Percentiles rank a stretch among this genome's conserved stretches.
These are phyloP conservation scores for Stichopus chloronotus DNA, from an alignment of 35 echinoderm and acorn worm species.

Conservation along the genomic window DNA sequence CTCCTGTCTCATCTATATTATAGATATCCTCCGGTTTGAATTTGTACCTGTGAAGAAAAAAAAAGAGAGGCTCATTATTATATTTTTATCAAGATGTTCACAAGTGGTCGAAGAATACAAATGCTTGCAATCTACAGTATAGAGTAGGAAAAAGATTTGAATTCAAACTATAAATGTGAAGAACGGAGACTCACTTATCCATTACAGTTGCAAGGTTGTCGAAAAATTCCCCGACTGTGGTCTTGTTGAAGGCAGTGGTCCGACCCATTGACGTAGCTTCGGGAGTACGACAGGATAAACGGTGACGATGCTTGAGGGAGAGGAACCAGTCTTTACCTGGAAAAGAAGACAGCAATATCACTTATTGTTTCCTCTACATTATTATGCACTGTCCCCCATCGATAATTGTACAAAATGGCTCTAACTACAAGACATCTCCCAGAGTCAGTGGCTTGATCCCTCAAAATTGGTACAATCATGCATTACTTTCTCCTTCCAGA, in stretches of 20 bases:
- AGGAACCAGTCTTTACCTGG: not conserved
- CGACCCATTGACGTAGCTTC: conserved; percentile 66
- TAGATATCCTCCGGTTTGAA: not conserved
- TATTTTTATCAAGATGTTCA: not conserved
- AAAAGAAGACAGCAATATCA: not conserved
- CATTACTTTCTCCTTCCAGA: conserved; percentile 18
- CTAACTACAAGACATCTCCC: not conserved
- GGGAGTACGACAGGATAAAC: conserved; percentile 52
- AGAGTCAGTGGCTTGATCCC: not conserved
- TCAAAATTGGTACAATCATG: not conserved
- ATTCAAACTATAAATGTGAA: not conserved
- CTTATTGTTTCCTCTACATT: not conserved
- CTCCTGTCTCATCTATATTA: conserved; percentile 15
- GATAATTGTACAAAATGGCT: conserved; percentile 13
- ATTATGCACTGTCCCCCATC: conserved; percentile 8
- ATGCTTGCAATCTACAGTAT: not conserved
- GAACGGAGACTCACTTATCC: conserved; percentile 16
- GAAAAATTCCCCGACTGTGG: conserved; percentile 56
- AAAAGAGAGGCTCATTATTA: not conserved
- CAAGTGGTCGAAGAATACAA: not conserved
- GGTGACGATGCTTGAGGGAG: conserved; percentile 60
- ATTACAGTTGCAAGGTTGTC: conserved; percentile 63
- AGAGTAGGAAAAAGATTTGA: not conserved
- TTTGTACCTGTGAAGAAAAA: not conserved
- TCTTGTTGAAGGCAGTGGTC: conserved; percentile 66